phyloP scores from a whole-genome alignment of 2,888 invertebrate genomes.

The Neoascia interrupta region DNA sequence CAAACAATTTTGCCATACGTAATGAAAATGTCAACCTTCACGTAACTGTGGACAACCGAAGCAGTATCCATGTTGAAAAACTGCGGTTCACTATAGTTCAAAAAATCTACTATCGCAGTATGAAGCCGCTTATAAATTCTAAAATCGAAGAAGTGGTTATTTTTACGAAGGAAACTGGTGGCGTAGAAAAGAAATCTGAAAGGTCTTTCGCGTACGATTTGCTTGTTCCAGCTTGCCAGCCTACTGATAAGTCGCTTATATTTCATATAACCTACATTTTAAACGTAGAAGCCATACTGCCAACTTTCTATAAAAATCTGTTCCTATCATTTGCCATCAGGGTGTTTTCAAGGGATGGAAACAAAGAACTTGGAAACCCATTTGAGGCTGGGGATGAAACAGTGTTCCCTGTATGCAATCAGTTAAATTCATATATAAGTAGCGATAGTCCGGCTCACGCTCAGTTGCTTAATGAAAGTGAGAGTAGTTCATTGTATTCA shows the following conservation, averaged over 20 bases:
- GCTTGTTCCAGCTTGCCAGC: slow-evolving; percentile 77
- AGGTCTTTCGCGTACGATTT: slow-evolving; percentile 78
- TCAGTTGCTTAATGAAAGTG: slow-evolving; percentile 75
- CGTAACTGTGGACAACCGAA: slow-evolving; percentile 78
- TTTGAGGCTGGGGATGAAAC: slow-evolving; percentile 71
- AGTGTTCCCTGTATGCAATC: slow-evolving; percentile 51
- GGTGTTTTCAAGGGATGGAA: slow-evolving; percentile 74
- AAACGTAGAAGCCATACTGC: slow-evolving; percentile 78
- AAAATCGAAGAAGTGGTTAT: slow-evolving; percentile 76
- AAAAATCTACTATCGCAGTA: slow-evolving; percentile 76
- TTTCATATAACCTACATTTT: slow-evolving; percentile 77
- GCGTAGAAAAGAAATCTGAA: slow-evolving; percentile 78
- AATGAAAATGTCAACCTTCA: slow-evolving; percentile 76
- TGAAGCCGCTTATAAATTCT: slow-evolving; percentile 75
- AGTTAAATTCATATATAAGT: slow-evolving; percentile 34
- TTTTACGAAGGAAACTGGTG: slow-evolving; percentile 78
- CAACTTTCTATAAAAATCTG: slow-evolving; percentile 78
- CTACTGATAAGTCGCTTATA: slow-evolving; percentile 76
- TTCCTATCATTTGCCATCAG: slow-evolving; percentile 76
- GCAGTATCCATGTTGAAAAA: slow-evolving; percentile 78
- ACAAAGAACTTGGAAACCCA: slow-evolving; percentile 72
- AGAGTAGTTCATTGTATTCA: slow-evolving; percentile 77
- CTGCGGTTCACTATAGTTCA: slow-evolving; percentile 77
- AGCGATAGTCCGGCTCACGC: slow-evolving; percentile 75
- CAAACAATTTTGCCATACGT: slow-evolving; percentile 75